phyloP scores from a whole-genome alignment of 2,113 vertebrate genomes.

The Psilopsiagon aymara region DNA sequence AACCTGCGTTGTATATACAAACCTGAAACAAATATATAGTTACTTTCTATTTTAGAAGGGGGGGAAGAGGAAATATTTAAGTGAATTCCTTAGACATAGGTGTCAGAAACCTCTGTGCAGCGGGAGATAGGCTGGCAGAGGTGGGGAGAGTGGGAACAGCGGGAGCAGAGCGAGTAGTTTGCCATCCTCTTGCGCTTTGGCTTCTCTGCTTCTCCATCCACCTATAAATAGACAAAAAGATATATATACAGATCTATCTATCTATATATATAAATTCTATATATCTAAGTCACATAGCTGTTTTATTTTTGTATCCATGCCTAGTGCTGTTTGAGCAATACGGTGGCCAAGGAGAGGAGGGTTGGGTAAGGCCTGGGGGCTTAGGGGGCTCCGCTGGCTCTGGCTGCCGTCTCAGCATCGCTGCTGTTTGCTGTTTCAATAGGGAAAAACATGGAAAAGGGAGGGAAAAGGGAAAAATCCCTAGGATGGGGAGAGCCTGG shows the following conservation, averaged over 20 bases:
- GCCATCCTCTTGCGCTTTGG: slow-evolving; percentile 53
- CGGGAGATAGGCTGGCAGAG: slow-evolving; percentile 52
- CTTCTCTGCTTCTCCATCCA: slow-evolving; percentile 50
- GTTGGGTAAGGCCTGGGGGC: not conserved
- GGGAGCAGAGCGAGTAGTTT: slow-evolving; percentile 43
- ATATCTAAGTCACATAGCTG: slow-evolving; percentile 75
- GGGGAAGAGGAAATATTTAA: slow-evolving; percentile 64
- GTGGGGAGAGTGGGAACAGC: slow-evolving; percentile 37
- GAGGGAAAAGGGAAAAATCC: not conserved
- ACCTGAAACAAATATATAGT: slow-evolving; percentile 75
- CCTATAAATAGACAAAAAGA: slow-evolving; percentile 66
- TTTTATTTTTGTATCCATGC: slow-evolving; percentile 81
- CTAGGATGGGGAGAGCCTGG: not conserved
- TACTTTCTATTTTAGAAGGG: slow-evolving; percentile 79
- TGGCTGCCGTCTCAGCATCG: fast-evolving
- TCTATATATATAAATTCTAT: slow-evolving; percentile 68
- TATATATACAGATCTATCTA: slow-evolving; percentile 71
- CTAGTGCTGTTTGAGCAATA: slow-evolving; percentile 71
- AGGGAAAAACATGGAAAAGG: not conserved
- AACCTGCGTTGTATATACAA: slow-evolving; percentile 75
- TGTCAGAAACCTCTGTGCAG: slow-evolving; percentile 59
- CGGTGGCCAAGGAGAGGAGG: slow-evolving; percentile 30
- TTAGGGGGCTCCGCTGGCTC: not conserved
- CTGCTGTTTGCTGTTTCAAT: not conserved
- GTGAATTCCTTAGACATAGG: slow-evolving; percentile 61